These are phyloP conservation scores for Limosa lapponica DNA, from an alignment of 2,797 vertebrate species.

Conservation along the genomic window DNA sequence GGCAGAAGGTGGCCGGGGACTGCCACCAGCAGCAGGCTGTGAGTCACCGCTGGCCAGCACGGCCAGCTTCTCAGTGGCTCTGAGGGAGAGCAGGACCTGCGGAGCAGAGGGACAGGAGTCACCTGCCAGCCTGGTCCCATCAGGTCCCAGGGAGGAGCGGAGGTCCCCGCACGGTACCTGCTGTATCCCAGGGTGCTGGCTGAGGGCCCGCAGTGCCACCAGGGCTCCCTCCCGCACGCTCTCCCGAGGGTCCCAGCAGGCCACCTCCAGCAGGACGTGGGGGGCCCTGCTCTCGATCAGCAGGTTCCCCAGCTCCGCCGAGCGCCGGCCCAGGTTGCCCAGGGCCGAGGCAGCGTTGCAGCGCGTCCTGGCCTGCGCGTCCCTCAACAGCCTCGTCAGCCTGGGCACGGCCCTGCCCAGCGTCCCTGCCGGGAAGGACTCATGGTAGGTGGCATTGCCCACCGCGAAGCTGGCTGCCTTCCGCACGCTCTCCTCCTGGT, in stretches of 20 bases:
- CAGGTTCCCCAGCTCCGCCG: constrained; percentile 59
- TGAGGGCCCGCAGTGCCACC: constrained; percentile 80
- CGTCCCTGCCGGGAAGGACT: not conserved
- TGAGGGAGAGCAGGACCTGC: constrained; percentile 76
- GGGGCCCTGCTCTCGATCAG: constrained; percentile 78
- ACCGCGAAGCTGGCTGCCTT: constrained; percentile 76
- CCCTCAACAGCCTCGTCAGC: constrained; percentile 79
- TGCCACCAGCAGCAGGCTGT: not conserved
- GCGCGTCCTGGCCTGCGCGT: constrained; percentile 82
- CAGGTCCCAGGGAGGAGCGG: not conserved
- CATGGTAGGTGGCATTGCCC: constrained; percentile 74
- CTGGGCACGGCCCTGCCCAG: constrained; percentile 61
- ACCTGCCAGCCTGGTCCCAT: not conserved
- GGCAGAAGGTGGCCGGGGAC: constrained; percentile 5
- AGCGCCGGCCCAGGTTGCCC: constrained; percentile 80
- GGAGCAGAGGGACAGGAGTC: not conserved
- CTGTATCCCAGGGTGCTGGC: constrained; percentile 75
- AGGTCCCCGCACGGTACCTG: constrained; percentile 73
- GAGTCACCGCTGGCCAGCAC: not conserved
- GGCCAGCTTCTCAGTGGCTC: constrained; percentile 71
- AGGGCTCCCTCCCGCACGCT: constrained; percentile 86
- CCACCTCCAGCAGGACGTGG: constrained; percentile 79
- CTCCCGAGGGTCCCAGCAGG: constrained; percentile 83
- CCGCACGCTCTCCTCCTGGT: constrained; percentile 68
- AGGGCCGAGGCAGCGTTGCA: constrained; percentile 85